These are phyloP conservation scores for Tachysurus vachellii DNA, from an alignment of 2,113 vertebrate genomes.

Conservation along the genomic window DNA sequence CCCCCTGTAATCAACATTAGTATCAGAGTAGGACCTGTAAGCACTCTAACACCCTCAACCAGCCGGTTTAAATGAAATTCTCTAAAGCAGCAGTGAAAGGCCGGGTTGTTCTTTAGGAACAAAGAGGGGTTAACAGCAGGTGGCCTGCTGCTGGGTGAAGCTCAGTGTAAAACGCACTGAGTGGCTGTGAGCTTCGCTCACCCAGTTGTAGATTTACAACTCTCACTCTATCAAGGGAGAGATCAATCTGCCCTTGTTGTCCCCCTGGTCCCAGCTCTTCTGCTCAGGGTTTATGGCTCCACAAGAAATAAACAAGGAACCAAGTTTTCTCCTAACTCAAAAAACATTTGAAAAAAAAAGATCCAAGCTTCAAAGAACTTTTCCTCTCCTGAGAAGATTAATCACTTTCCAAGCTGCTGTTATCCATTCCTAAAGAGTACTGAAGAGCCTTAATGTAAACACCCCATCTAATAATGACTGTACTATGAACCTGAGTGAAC, in stretches of 20 bases:
- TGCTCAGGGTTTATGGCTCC: constrained; percentile 25
- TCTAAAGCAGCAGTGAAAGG: constrained; percentile 23
- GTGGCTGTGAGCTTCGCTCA: constrained; percentile 30
- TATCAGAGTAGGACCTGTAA: neutral
- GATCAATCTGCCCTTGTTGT: constrained; percentile 39
- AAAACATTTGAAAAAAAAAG: constrained; percentile 13
- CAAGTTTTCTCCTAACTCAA: neutral
- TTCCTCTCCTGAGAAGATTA: neutral
- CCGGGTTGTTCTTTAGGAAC: constrained; percentile 27
- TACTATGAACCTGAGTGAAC: neutral
- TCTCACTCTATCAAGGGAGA: constrained; percentile 25
- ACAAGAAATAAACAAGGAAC: constrained; percentile 19
- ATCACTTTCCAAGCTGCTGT: neutral
- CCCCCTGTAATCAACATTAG: constrained; percentile 14
- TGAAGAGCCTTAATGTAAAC: neutral
- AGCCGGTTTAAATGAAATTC: constrained; percentile 37
- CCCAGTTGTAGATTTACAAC: constrained; percentile 43
- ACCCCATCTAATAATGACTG: neutral
- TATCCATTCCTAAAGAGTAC: neutral
- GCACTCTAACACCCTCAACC: constrained; percentile 20
- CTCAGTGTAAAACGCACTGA: constrained; percentile 29
- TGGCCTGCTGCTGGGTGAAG: constrained; percentile 36
- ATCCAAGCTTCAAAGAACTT: neutral
- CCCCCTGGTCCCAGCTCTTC: neutral
- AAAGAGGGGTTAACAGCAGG: constrained; percentile 12